phyloP scores from a whole-genome alignment of 2,888 invertebrate species.

The Alcis repandata region DNA sequence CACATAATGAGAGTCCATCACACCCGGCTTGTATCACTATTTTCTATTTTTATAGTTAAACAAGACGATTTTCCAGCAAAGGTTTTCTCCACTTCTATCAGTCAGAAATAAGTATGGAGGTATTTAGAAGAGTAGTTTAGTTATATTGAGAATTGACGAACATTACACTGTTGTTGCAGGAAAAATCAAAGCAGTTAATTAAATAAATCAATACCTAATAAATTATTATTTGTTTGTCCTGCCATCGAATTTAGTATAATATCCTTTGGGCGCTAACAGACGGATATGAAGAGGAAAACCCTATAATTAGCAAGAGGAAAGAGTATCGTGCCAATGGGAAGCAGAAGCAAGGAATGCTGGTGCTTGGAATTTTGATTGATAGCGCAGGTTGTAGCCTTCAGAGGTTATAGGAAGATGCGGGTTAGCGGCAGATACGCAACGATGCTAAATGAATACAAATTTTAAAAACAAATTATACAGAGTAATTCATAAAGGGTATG shows the following conservation, averaged over 20 bases:
- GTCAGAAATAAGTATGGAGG: no score
- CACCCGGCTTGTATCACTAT: no score
- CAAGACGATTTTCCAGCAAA: no score
- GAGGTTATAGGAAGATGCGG: constrained; percentile 14
- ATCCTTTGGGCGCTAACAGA: constrained; percentile 8
- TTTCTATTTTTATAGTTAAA: no score
- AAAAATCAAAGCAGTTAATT: no score
- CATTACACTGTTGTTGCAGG: no score
- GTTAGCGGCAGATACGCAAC: not conserved
- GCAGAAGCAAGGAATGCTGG: constrained; percentile 9
- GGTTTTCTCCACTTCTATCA: no score
- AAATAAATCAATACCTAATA: not conserved
- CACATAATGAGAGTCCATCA: no score
- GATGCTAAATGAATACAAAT: constrained; percentile 5
- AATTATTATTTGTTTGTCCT: constrained; percentile 13
- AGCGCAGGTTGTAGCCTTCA: constrained; percentile 12
- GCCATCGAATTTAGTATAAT: constrained; percentile 3
- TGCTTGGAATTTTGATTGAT: constrained; percentile 42
- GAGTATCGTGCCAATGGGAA: constrained; percentile 36
- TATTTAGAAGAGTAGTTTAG: no score
- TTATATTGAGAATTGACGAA: not conserved
- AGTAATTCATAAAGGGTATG: no score
- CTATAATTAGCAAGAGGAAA: constrained; percentile 43
- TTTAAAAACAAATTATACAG: not conserved
- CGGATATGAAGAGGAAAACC: constrained; percentile 38